Evolutionary conservation across 2,888 invertebrate species (phyloP), one percentile per base, ranked within the genome.

Genomic region (Rhogogaster chlorosoma): DNA sequence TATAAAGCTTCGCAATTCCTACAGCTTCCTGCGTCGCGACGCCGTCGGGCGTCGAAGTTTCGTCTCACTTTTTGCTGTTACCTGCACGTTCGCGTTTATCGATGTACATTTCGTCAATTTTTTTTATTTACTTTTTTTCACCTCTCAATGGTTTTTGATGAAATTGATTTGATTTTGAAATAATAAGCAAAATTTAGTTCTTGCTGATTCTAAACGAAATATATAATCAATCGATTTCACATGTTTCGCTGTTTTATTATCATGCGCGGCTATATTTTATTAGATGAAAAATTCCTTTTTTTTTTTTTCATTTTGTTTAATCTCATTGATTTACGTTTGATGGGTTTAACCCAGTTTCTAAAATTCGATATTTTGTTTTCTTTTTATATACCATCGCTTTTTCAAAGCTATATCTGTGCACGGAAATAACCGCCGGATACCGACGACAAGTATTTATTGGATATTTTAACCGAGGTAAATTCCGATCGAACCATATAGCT

Each of bases 21-120:
- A 3, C 38, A 18, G 6, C 9, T 57, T 61, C 15, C 61, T 22
- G 80, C 61, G 57, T 49, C 57, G 80, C 26, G 61, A 80, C 80
- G 80, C 80, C 80, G 61, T 80, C 80, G 22, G 3, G 61, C 80
- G 80, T 36, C 38, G 61, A 15, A 80, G 32, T 15, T 49, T 12
- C 42, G 42, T 32, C 49, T 15, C 10, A 22, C 49, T 2, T 53
- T 32, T 29, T 6, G 12, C 36, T 36, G 12, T 80, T n/a, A 38
- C n/a, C 29, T 12, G 36, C n/a, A 57, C n/a, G 22, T 12, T 49
- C n/a, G 26, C 6, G 4, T 38, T 57, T 61, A 36, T 26, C 22
- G 38, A 38, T 38, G 15, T 22, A n/a, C 0, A 38, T 38, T 22
- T 61, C 61, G 29, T 12, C 38, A 9, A 2, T 61, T 57, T 57